These are phyloP conservation scores for Madoqua kirkii DNA, from an alignment of 2,113 vertebrate species.

Conservation along the genomic window DNA sequence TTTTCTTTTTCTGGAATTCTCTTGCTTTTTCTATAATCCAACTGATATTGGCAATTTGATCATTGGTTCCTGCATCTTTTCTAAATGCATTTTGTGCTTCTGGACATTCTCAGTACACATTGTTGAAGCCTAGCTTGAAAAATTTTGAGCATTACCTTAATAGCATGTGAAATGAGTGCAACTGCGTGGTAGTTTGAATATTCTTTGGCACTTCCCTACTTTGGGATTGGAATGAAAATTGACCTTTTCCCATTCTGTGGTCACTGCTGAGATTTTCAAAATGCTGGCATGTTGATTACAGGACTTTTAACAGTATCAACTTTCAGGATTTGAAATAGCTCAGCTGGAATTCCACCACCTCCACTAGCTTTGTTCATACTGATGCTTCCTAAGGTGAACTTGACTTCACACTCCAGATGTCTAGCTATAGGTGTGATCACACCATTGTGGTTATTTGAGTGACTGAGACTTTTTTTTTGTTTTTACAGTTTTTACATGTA, in stretches of 20 bases:
- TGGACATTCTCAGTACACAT: not conserved
- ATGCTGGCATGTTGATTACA: not conserved
- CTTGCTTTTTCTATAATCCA: not conserved
- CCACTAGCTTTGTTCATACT: not conserved
- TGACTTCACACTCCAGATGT: not conserved
- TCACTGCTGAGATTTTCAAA: not conserved
- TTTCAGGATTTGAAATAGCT: not conserved
- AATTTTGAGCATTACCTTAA: not conserved
- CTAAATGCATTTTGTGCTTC: not conserved
- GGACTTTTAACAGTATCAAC: not conserved
- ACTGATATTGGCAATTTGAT: not conserved
- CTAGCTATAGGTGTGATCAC: not conserved
- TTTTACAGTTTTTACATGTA: not conserved
- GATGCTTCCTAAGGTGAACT: not conserved
- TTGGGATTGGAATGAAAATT: not conserved
- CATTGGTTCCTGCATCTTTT: fast-evolving
- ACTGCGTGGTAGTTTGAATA: not conserved
- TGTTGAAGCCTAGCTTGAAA: not conserved
- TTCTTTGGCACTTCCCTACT: not conserved
- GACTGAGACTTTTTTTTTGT: not conserved
- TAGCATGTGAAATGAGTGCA: not conserved
- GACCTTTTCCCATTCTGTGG: not conserved
- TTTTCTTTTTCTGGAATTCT: not conserved
- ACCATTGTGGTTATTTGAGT: not conserved
- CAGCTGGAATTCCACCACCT: not conserved